phyloP scores from a whole-genome alignment of 2,797 vertebrate genomes.

The Pseudomugil tenellus region DNA sequence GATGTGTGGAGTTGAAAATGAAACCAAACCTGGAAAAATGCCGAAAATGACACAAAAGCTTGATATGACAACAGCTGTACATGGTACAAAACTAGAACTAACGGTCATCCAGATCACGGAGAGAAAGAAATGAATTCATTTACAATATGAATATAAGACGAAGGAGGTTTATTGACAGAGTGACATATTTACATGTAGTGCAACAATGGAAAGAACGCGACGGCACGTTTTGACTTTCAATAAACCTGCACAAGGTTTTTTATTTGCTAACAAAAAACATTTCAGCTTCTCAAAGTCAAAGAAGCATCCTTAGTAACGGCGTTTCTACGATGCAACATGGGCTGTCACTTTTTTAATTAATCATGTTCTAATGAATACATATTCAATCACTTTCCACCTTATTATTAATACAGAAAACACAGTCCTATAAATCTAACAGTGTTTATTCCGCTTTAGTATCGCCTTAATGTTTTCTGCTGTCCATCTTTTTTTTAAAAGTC shows the following conservation, averaged over 20 bases:
- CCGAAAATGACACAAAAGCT: constrained; percentile 5
- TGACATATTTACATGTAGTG: constrained; percentile 77
- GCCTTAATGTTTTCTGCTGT: too few relatives aligned
- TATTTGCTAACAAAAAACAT: too few relatives aligned
- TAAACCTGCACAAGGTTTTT: too few relatives aligned
- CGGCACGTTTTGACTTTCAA: not conserved
- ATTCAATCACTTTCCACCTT: too few relatives aligned
- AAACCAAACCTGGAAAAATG: not conserved
- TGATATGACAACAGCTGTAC: constrained; percentile 49
- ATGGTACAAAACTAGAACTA: constrained; percentile 68
- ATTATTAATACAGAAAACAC: too few relatives aligned
- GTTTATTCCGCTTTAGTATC: too few relatives aligned
- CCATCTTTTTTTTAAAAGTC: too few relatives aligned
- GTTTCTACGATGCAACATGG: too few relatives aligned
- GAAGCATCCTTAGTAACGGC: not conserved
- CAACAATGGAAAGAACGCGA: constrained; percentile 30
- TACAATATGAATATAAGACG: constrained; percentile 48
- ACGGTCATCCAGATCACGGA: constrained; percentile 50
- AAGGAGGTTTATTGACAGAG: constrained; percentile 11
- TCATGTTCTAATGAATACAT: too few relatives aligned
- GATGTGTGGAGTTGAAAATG: not conserved
- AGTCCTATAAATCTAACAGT: too few relatives aligned
- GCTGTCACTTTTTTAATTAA: too few relatives aligned
- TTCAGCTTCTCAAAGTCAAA: not conserved
- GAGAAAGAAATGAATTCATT: constrained; percentile 10